Evolutionary conservation across 2,888 invertebrate species (phyloP).

Genomic region (Hemicrepidius hirtus): DNA sequence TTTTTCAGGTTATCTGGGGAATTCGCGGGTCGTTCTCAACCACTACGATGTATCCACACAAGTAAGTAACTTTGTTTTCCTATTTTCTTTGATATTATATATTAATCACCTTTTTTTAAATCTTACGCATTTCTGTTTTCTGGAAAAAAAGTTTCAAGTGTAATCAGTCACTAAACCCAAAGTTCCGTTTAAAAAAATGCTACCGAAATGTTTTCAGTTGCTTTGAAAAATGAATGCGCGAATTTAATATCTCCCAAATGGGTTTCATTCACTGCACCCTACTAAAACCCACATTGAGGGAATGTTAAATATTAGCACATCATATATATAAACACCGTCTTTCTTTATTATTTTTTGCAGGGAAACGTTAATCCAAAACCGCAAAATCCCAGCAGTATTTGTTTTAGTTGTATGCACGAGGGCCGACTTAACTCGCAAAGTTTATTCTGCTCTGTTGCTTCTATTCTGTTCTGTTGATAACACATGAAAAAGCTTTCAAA

Average conservation of each 20-base stretch:
- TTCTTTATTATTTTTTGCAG: neutral
- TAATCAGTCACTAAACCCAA: too few relatives aligned
- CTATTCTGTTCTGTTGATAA: conserved; percentile 19
- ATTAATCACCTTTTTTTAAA: neutral
- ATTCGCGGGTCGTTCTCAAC: conserved; percentile 68
- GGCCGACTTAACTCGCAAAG: conserved; percentile 4
- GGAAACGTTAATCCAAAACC: conserved; percentile 14
- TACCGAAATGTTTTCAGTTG: too few relatives aligned
- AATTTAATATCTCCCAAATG: too few relatives aligned
- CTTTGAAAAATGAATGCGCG: too few relatives aligned
- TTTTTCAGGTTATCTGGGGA: conserved; percentile 68
- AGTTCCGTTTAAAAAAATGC: too few relatives aligned
- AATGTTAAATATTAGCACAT: neutral
- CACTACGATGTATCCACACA: conserved; percentile 71
- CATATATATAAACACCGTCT: neutral
- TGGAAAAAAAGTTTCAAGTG: too few relatives aligned
- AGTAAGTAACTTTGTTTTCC: conserved; percentile 60
- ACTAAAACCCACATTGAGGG: too few relatives aligned
- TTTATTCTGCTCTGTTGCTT: conserved; percentile 25
- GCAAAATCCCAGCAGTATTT: conserved; percentile 4
- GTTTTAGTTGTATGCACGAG: conserved; percentile 21
- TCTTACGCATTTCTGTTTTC: too few relatives aligned
- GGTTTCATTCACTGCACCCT: too few relatives aligned
- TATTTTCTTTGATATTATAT: neutral
- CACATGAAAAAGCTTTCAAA: conserved; percentile 30